These are phyloP conservation scores for Diadema setosum DNA, from an alignment of 35 echinoderm and acorn worm genomes.

Conservation along the genomic window DNA sequence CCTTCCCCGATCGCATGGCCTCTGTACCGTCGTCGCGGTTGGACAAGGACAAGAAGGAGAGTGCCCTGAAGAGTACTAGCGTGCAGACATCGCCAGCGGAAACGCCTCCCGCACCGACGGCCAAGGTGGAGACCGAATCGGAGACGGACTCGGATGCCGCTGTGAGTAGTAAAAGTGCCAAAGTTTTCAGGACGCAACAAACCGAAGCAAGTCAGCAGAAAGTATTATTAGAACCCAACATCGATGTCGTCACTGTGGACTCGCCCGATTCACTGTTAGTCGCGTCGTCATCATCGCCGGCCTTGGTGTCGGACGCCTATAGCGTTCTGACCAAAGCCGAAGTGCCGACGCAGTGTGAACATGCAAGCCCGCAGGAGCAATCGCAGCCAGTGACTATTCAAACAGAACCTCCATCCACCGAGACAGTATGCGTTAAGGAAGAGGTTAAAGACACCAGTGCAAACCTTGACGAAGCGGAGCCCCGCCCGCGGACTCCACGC, in stretches of 20 bases:
- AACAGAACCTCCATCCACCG: neutral
- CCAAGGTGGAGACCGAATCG: neutral
- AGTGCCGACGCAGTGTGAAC: neutral
- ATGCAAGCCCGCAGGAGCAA: neutral
- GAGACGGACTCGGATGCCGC: neutral
- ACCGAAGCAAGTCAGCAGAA: neutral
- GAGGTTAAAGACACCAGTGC: neutral
- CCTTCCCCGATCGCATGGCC: neutral
- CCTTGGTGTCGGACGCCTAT: neutral
- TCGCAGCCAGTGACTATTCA: neutral
- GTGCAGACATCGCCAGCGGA: constrained; percentile 57
- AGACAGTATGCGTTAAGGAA: neutral
- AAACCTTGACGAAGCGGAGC: neutral
- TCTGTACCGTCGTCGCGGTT: neutral
- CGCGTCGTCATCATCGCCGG: neutral
- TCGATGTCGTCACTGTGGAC: neutral
- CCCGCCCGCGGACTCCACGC: neutral
- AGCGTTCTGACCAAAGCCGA: neutral
- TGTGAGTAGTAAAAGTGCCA: neutral
- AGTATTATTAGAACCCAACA: neutral
- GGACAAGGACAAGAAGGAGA: constrained; percentile 17
- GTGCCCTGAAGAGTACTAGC: constrained; percentile 61
- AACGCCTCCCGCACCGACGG: neutral
- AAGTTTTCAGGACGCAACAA: neutral
- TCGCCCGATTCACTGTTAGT: neutral